Percentiles rank a stretch among this genome's conserved stretches.
Evolutionary conservation across 2,797 vertebrate genomes (phyloP).

Genomic region (Onychomys leucogaster): DNA sequence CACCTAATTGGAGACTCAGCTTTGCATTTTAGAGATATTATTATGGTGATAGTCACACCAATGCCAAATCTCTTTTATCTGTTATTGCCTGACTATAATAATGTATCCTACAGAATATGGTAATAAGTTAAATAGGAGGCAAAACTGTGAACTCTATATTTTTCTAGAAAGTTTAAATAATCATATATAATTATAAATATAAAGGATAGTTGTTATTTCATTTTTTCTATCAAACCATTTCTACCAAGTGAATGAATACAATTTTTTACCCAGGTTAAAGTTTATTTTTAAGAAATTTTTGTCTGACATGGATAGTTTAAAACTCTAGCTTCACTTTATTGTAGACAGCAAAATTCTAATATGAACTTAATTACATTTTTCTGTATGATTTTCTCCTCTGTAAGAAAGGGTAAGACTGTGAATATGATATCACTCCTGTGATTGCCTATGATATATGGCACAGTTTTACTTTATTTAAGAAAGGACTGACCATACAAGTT

Average conservation of each 20-base stretch:
- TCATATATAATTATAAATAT: background rate
- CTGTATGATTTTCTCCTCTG: background rate
- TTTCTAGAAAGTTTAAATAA: background rate
- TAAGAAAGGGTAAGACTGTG: background rate
- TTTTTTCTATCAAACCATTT: background rate
- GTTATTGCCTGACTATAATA: background rate
- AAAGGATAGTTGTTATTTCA: background rate
- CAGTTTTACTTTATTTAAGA: background rate
- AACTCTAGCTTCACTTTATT: background rate
- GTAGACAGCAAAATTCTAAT: background rate
- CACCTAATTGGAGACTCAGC: background rate
- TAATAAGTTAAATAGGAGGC: background rate
- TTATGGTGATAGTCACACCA: background rate
- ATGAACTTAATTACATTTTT: background rate
- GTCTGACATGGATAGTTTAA: background rate
- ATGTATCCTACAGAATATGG: constrained; percentile 24
- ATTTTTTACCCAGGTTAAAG: background rate
- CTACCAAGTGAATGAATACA: background rate
- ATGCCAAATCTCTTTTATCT: background rate
- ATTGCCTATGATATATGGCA: background rate
- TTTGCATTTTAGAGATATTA: constrained; percentile 5
- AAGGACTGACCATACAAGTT: background rate
- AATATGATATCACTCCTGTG: background rate
- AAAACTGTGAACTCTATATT: background rate
- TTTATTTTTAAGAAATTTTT: background rate